Base-by-base conservation (phyloP, 1,140 invertebrate species). In the Drosophila trapezifrons region DNA sequence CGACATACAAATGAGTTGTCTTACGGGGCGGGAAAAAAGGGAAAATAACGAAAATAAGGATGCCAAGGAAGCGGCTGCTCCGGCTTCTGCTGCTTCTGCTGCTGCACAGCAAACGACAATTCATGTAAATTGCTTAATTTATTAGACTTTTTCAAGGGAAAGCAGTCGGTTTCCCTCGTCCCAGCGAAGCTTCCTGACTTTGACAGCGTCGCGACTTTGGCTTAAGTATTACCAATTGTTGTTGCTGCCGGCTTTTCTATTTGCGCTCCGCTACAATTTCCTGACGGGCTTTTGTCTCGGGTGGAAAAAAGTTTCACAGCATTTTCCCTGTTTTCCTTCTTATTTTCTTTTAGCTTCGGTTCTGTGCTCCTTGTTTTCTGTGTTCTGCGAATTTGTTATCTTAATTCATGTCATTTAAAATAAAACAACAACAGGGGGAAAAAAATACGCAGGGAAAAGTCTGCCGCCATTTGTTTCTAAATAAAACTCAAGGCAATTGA, bases 91-190 rank as follows among this genome's bases (percentile, higher is more conserved):
- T 29, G 20, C 42, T 45, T 17, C 20, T 63, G 59, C 37, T 66
- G 60, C 63, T 64, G 65, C 73, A 76, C 52, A 76, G 84, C 79
- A 83, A 84, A 87, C 80, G 80, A 84, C 84, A 87, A 87, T 89
- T 87, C 84, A 87, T 87, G 84, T 87, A 87, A 87, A 87, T 87
- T 87, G 84, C 84, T 87, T 87, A 87, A 87, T 87, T 87, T 87
- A 87, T 87, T 87, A 89, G 80, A 84, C 80, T 87, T 89, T 76
- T 86, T 84, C 47, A 51, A n/a, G 55, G 42, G 40, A 62, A 47
- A 38, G 27, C 62, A 72, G 80, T 58, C 78, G 74, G 43, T 15
- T 49, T 65, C 45, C 37, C 63, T 47, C 66, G 75, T 71, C 58
- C 46, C 58, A 27, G 74, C 60, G 66, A 56, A 60, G 60, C 82